phyloP scores from a whole-genome alignment of 2,113 vertebrate genomes.

The Hippolais icterina region DNA sequence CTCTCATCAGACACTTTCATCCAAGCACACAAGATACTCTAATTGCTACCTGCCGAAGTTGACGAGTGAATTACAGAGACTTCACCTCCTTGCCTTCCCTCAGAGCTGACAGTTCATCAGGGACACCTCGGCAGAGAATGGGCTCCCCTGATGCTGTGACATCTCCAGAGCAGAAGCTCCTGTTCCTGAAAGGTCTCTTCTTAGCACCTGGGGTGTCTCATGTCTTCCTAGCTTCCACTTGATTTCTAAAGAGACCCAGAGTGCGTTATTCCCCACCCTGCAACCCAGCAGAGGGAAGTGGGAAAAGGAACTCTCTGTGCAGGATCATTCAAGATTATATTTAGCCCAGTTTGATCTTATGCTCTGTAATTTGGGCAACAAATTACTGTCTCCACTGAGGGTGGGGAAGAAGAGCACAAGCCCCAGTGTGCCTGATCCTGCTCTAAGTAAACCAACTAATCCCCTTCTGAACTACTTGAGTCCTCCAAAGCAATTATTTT shows the following conservation, averaged over 20 bases:
- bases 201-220: not conserved
- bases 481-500: not conserved
- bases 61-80: not conserved
- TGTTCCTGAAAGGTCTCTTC: not conserved
- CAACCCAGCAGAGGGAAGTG: not conserved
- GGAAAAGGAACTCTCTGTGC: not conserved
- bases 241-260: not conserved
- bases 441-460: not conserved
- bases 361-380: not conserved
- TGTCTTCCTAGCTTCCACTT: not conserved
- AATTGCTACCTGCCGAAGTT: not conserved
- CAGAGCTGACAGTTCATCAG: not conserved
- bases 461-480: not conserved
- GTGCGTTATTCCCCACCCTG: not conserved
- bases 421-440: not conserved
- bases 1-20: not conserved
- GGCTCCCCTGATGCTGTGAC: not conserved
- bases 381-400: not conserved
- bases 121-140: fast-evolving
- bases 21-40: not conserved
- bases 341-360: not conserved
- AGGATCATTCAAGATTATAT: not conserved
- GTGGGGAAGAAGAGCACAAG: not conserved
- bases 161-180: not conserved
- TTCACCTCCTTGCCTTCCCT: not conserved